Percentiles rank a stretch among this genome's conserved stretches.
These are phyloP conservation scores for Parnassius orleans DNA, from an alignment of 2,888 invertebrate species.

Conservation along the genomic window DNA sequence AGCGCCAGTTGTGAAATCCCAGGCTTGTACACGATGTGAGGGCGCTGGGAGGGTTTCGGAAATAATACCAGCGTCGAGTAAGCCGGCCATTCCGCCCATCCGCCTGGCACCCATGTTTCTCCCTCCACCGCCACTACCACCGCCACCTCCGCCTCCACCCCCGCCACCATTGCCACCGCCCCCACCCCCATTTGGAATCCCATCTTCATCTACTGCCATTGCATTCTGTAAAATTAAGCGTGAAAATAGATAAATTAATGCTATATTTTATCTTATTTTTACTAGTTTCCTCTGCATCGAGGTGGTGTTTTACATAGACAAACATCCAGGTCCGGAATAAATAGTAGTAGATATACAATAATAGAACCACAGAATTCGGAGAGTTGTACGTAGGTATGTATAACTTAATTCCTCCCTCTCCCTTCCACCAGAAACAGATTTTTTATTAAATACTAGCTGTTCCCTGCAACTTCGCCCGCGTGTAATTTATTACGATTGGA, in stretches of 20 bases:
- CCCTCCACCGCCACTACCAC: constrained; percentile 39
- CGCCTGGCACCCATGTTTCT: constrained; percentile 48
- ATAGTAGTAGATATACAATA: no score
- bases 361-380: no score
- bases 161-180: constrained; percentile 32
- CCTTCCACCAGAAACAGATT: no score
- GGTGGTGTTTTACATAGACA: no score
- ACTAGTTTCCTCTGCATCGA: no score
- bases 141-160: constrained; percentile 21
- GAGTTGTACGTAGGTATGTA: no score
- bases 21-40: constrained; percentile 90
- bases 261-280: not conserved
- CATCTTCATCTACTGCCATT: constrained; percentile 74
- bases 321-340: no score
- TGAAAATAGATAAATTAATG: no score
- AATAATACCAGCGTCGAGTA: constrained; percentile 67
- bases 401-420: no score
- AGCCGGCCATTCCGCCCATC: constrained; percentile 60
- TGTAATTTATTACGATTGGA: no score
- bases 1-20: constrained; percentile 87
- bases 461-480: no score
- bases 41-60: constrained; percentile 82
- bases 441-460: no score
- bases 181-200: constrained; percentile 31
- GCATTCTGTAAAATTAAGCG: constrained; percentile 53